Conservation (phyloP, 2,888 invertebrate species). For the Eupithecia abbreviata region DNA sequence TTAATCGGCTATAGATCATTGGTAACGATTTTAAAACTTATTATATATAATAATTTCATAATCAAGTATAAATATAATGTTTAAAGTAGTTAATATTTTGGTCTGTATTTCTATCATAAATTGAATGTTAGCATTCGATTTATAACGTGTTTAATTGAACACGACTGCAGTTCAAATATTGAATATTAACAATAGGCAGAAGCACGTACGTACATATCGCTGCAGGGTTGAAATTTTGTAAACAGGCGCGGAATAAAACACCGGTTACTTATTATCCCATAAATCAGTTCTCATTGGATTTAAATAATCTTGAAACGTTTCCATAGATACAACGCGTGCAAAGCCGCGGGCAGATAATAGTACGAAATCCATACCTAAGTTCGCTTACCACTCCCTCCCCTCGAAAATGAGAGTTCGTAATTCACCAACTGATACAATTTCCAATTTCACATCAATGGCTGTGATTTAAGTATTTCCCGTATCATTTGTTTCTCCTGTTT, state of each 20-base stretch:
- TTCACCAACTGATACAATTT: slow-evolving; percentile 57
- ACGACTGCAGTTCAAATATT: background rate
- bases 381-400: slow-evolving; percentile 14
- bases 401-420: slow-evolving; percentile 50
- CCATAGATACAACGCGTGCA: too few relatives aligned
- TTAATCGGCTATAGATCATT: slow-evolving; percentile 19
- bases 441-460: slow-evolving; percentile 76
- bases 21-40: background rate
- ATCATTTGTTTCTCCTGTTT: slow-evolving; percentile 78
- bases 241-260: too few relatives aligned
- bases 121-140: background rate
- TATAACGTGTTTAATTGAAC: background rate
- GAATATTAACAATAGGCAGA: background rate
- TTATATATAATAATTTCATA: too few relatives aligned
- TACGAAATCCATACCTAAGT: background rate
- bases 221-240: too few relatives aligned
- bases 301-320: too few relatives aligned
- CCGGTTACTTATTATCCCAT: too few relatives aligned
- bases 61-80: too few relatives aligned
- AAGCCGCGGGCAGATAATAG: too few relatives aligned
- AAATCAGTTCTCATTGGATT: too few relatives aligned
- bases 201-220: background rate
- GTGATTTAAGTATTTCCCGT: slow-evolving; percentile 82
- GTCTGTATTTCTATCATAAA: background rate
- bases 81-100: background rate